A percentile compares a stretch with the other conserved stretches of the same genome.
phyloP scores from a whole-genome alignment of 30 jellyfish, hydroid and myxozoan genomes.

The Aurelia coerulea region DNA sequence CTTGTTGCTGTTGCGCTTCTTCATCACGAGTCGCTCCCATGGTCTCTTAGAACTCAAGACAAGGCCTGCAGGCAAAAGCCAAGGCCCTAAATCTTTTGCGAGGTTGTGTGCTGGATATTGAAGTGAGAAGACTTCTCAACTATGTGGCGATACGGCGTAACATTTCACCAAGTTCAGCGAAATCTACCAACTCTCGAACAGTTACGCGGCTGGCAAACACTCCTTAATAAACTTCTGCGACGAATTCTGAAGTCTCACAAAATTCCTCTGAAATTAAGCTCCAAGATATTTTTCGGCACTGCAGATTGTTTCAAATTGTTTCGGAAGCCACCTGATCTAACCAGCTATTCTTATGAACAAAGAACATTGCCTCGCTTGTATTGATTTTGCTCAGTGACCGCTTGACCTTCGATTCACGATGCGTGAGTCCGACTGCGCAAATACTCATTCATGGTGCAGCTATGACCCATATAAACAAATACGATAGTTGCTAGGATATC shows the following conservation, averaged over 20 bases:
- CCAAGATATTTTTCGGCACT: conserved; percentile 6
- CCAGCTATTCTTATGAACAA: conserved; percentile 12
- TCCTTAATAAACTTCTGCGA: no score
- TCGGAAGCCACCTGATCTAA: conserved; percentile 57
- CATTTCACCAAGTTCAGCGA: no score
- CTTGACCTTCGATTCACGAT: conserved; percentile 50
- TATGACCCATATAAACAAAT: conserved; percentile 52
- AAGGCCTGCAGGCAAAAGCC: no score
- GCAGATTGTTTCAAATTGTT: conserved; percentile 44
- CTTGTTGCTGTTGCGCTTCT: conserved; percentile 29
- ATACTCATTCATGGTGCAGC: conserved; percentile 40
- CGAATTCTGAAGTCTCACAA: no score
- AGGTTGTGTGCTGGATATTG: no score
- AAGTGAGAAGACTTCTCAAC: no score
- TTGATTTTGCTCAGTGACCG: conserved; percentile 52
- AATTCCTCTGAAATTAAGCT: not conserved
- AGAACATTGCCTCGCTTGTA: conserved; percentile 31
- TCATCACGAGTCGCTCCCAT: conserved; percentile 39
- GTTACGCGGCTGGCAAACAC: no score
- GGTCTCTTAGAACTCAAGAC: not conserved
- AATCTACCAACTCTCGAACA: no score
- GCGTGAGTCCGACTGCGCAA: conserved; percentile 25
- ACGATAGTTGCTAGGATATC: not conserved
- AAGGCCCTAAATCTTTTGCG: no score
- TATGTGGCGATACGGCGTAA: no score